Evolutionary conservation across 1,140 invertebrate genomes (phyloP), one percentile per base, ranked within the genome.

Genomic region (Schlechtendalia chinensis): DNA sequence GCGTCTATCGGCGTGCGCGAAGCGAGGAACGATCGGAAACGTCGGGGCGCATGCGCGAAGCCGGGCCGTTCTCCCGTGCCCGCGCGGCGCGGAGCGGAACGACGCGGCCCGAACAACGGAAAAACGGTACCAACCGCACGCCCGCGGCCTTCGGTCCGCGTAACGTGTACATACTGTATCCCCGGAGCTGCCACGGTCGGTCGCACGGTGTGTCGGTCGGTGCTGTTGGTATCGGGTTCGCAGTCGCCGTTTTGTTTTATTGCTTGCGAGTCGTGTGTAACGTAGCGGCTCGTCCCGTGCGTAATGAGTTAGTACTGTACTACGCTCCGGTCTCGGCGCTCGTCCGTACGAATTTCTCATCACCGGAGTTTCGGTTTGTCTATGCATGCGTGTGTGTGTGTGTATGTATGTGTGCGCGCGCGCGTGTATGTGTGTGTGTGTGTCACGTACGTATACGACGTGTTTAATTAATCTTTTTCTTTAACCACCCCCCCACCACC

Each of bases 151-250:
- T 77, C 56, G 32, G 5, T 58, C 32, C 72, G 54, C 72, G 54
- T 77, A n/a, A 77, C 32, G 56, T 77, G 56, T 47, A 22, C 54
- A 77, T 45, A 77, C 74, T 77, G 74, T 77, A 77, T 47, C 24
- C 72, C n/a, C 54, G 65, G 72, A 77, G 74, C 32, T 77, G 54
- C 56, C 74, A 61, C 32, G 32, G 56, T 77, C 74, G n/a, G n/a
- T n/a, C n/a, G n/a, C n/a, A n/a, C n/a, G n/a, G n/a, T n/a, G n/a
- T n/a, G n/a, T 29, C 74, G 11, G 72, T 67, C 72, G 56, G 74
- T 39, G 22, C 56, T 19, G 50, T 75, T 75, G 53, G 24, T 75
- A 56, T 39, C 72, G 53, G 27, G 54, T 45, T 58, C 56, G 56
- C 32, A 77, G 29, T 77, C 74, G 56, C 14, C 54, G 74, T 77